Base-by-base conservation (phyloP, 1,140 invertebrate genomes). In the Drosophila bocqueti region DNA sequence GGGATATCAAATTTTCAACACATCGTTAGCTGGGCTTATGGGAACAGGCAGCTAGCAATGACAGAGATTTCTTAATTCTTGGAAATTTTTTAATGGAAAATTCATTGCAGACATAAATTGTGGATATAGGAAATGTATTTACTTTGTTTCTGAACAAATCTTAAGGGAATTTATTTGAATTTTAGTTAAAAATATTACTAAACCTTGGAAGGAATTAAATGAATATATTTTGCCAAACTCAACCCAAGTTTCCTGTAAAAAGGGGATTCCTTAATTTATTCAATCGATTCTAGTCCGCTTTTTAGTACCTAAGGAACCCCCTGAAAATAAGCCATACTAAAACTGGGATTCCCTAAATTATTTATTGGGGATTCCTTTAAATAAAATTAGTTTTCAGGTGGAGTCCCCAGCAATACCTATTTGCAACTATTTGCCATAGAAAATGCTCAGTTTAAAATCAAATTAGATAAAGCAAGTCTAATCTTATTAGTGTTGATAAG, bases 1-100 rank as follows among this genome's bases (percentile, higher is more conserved):
- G 15, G 81, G 29, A 24, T 72, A 89, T 69, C 59, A 61, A 54
- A 75, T 89, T 75, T 81, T 81, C 69, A 75, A 75, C 84, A 87
- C 84, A 89, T 87, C 74, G 76, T 87, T 89, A 83, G 26, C 29
- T 40, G 40, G 43, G 42, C 34, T 59, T 57, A 46, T 58, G 47
- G 21, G 43, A 38, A 49, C 6, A 15, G 15, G 38, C 26, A 31
- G 29, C 10, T 5, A 50, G 38, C 46, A 26, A 29, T 3, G 29
- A 16, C 38, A 38, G 31, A 45, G 21, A 40, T 67, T 71, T 11
- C 34, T 67, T 3, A 67, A 55, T 40, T 62, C 34, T 29, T 13
- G 26, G 26, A 40, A 34, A 18, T 24, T 1, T 3, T 36, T 31
- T 38, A 26, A 45, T 26, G 9, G 47, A 24, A 40, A 29, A 54